Conservation (phyloP, 1,140 invertebrate genomes). For the Anthonomus grandis region DNA sequence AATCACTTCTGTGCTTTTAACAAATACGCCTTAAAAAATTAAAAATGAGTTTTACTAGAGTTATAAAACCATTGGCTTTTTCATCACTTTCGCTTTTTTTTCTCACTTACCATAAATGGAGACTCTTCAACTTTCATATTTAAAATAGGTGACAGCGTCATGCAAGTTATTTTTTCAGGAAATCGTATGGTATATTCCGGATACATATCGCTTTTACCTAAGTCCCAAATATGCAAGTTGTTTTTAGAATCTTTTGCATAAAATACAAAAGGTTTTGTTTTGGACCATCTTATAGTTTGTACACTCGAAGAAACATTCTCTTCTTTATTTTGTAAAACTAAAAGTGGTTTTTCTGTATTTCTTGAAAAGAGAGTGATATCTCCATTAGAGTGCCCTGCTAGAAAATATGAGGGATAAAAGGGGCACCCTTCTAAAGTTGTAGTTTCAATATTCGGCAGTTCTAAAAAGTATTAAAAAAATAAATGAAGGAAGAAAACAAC, state of each 20-base stretch:
- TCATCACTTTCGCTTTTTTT: too few species aligned
- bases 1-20: too few species aligned
- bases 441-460: slow-evolving; percentile 14
- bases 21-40: too few species aligned
- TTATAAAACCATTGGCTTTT: too few species aligned
- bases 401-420: slow-evolving; percentile 39
- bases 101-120: slow-evolving; percentile 42
- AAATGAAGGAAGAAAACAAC: too few species aligned
- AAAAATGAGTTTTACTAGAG: too few species aligned
- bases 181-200: slow-evolving; percentile 40
- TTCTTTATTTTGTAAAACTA: slow-evolving; percentile 33
- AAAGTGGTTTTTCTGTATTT: slow-evolving; percentile 35
- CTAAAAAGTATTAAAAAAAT: slow-evolving; percentile 24
- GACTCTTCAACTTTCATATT: slow-evolving; percentile 22
- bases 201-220: slow-evolving; percentile 42
- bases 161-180: slow-evolving; percentile 36
- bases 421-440: slow-evolving; percentile 41
- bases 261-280: slow-evolving; percentile 42
- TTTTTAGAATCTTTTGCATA: slow-evolving; percentile 41
- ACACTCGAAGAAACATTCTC: slow-evolving; percentile 21
- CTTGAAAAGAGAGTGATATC: slow-evolving; percentile 39
- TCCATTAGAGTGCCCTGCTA: slow-evolving; percentile 41
- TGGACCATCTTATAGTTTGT: slow-evolving; percentile 42
- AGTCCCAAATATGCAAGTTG: slow-evolving; percentile 43
- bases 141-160: slow-evolving; percentile 33